These are phyloP conservation scores for Acanthopagrus latus DNA, from an alignment of 2,797 vertebrate genomes.

Conservation along the genomic window DNA sequence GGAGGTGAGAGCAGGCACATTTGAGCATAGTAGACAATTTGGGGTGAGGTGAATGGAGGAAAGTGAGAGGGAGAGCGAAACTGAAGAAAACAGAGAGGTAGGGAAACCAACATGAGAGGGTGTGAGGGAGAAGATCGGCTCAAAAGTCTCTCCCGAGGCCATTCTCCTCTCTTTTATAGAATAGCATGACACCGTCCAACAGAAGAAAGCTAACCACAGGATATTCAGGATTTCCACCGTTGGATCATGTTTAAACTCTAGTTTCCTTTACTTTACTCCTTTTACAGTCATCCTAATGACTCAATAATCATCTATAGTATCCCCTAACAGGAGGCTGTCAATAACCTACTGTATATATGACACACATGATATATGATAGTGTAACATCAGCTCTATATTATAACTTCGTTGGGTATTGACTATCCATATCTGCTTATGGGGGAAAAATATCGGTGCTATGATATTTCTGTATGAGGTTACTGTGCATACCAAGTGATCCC, in stretches of 20 bases:
- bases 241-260: slow-evolving; percentile 71
- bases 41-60: slow-evolving; percentile 64
- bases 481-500: slow-evolving; percentile 63
- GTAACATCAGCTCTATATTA: slow-evolving; percentile 72
- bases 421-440: slow-evolving; percentile 68
- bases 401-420: slow-evolving; percentile 66
- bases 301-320: slow-evolving; percentile 60
- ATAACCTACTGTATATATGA: slow-evolving; percentile 68
- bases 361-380: slow-evolving; percentile 72
- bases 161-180: slow-evolving; percentile 64
- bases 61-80: slow-evolving; percentile 61
- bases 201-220: slow-evolving; percentile 53
- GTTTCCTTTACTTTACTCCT: slow-evolving; percentile 64
- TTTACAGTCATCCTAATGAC: slow-evolving; percentile 65
- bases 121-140: slow-evolving; percentile 51
- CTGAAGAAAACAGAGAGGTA: slow-evolving; percentile 50
- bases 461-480: slow-evolving; percentile 70
- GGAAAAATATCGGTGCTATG: slow-evolving; percentile 48
- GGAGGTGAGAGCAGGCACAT: slow-evolving; percentile 49
- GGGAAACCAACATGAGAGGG: slow-evolving; percentile 17
- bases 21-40: slow-evolving; percentile 54
- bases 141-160: slow-evolving; percentile 68
- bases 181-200: slow-evolving; percentile 60
- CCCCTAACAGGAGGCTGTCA: slow-evolving; percentile 72
- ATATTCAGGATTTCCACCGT: slow-evolving; percentile 57